Evolutionary conservation across 2,888 invertebrate species (phyloP), one percentile per base, ranked within the genome.

Genomic region (Drosophila leonis): DNA sequence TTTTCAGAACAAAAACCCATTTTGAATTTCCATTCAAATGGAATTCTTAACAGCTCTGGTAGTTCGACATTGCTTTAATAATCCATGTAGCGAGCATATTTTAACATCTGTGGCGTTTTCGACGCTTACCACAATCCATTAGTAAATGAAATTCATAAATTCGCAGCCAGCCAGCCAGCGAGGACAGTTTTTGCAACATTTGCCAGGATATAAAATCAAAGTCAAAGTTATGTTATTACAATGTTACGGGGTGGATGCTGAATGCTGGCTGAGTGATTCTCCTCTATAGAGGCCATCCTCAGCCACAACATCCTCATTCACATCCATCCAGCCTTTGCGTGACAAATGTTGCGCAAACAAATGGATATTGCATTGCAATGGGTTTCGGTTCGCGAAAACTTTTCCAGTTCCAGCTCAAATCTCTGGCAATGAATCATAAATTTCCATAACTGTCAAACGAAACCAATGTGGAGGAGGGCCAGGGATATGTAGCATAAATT

Each of bases 81-180:
- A 79, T 80, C 68, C 87, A 57, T 62, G 63, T 60, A 49, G 56
- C 70, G 75, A 41, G 62, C 72, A 77, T 65, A 80, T 86, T 75
- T 77, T 67, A 76, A 83, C 88, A 88, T 89, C 89, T 89, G 88
- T 72, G 80, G 68, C 69, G 54, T 67, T 72, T 82, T 72, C 78
- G 71, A 60, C 27, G 70, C 49, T 75, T 51, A 68, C 83, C 82
- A 73, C 75, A 86, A 78, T 90, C 90, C 90, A 90, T 90, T 90
- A 90, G 86, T 65, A 83, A 90, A 90, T 90, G 90, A 79, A 89
- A 89, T 83, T 90, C 80, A 89, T 90, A 89, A 90, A 82, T 90
- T 76, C 73, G 67, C 55, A 62, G 29, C 33, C 42, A 44, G 29
- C 39, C 44, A 39, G 31, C 41, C 62, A 70, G 18, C 65, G 61